Conservation (phyloP, 2,113 vertebrate species). For the Dendropsophus ebraccatus region DNA sequence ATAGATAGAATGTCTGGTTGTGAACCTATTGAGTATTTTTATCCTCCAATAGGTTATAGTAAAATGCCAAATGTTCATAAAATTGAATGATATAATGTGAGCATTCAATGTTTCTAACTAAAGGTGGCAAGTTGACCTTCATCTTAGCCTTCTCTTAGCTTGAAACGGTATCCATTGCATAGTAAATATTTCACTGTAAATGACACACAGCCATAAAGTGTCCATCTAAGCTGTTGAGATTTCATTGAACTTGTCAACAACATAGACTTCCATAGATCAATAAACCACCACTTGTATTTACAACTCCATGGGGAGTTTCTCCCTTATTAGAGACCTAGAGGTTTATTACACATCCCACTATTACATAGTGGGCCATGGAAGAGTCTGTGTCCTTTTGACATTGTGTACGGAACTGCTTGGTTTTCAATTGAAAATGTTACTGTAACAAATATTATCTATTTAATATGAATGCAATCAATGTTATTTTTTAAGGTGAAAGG, state of each 20-base stretch:
- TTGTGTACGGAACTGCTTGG: background rate
- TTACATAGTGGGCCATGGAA: background rate
- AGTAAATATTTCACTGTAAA: constrained; percentile 7
- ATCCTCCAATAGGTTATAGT: background rate
- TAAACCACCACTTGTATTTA: constrained; percentile 10
- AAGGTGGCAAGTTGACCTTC: background rate
- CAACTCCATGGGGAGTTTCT: background rate
- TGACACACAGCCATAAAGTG: background rate
- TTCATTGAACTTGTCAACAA: constrained; percentile 15
- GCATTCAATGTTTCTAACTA: background rate
- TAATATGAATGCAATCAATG: no score
- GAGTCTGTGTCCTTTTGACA: background rate
- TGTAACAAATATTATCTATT: background rate
- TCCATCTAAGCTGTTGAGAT: constrained; percentile 18
- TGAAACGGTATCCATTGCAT: background rate
- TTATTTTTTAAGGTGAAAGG: no score
- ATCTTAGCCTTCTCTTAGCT: background rate
- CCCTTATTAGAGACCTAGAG: background rate
- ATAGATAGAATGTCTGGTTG: no score
- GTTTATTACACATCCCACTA: background rate
- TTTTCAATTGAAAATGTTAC: background rate
- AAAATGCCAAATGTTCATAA: background rate
- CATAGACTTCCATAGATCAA: constrained; percentile 27
- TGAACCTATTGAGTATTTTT: background rate
- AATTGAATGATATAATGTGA: background rate